Conservation (phyloP, 2,888 invertebrate genomes). For the Beris morrisii region DNA sequence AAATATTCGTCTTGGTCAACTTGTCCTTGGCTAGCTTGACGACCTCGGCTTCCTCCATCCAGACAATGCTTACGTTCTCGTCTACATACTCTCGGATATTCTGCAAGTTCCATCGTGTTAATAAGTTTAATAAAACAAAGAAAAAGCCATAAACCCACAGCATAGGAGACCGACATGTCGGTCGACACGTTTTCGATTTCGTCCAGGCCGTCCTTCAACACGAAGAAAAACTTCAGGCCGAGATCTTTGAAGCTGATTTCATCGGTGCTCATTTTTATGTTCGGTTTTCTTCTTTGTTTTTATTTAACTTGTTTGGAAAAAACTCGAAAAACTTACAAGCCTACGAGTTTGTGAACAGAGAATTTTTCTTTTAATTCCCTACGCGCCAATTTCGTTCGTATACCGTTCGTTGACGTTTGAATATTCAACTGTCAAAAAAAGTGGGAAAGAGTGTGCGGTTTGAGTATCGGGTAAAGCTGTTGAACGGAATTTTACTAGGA, state of each 20-base stretch:
- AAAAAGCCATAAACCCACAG: constrained; percentile 15
- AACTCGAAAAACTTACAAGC: no score
- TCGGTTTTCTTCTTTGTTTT: neutral
- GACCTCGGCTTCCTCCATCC: constrained; percentile 67
- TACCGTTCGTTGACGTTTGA: constrained; percentile 18
- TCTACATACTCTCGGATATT: constrained; percentile 47
- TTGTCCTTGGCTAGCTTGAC: constrained; percentile 60
- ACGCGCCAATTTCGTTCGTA: constrained; percentile 7
- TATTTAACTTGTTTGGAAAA: no score
- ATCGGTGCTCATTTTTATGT: constrained; percentile 22
- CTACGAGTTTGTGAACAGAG: no score
- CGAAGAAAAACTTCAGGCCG: constrained; percentile 33
- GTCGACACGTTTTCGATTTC: constrained; percentile 30
- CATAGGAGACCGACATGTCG: constrained; percentile 32
- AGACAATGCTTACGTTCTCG: constrained; percentile 54
- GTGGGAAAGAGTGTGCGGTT: constrained; percentile 2
- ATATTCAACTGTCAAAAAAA: constrained; percentile 2
- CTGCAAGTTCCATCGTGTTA: neutral
- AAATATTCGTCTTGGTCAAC: constrained; percentile 68
- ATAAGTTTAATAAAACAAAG: neutral
- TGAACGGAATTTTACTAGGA: no score
- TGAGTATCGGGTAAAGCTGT: neutral
- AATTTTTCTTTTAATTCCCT: neutral
- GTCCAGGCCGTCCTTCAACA: constrained; percentile 21
- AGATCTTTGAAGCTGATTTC: constrained; percentile 33